These are phyloP conservation scores for Polietes domitor DNA, from an alignment of 2,888 invertebrate species.

Conservation along the genomic window DNA sequence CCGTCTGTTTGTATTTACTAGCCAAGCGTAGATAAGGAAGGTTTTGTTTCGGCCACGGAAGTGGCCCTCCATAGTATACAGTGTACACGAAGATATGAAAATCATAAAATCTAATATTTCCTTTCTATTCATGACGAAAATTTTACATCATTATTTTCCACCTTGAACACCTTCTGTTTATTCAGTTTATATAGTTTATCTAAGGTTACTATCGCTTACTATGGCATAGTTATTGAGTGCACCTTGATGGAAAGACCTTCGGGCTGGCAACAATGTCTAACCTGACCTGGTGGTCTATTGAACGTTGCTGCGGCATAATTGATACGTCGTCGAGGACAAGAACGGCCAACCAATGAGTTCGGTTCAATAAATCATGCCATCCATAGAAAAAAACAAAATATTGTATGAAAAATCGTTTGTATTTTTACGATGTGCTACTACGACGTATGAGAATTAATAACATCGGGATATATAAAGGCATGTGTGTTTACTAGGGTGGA, in stretches of 20 bases:
- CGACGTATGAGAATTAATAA: not conserved
- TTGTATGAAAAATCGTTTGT: not conserved
- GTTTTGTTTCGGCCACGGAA: not conserved
- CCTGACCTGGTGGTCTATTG: not conserved
- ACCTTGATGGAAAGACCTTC: not conserved
- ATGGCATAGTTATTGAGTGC: not conserved
- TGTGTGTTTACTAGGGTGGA: too few relatives aligned
- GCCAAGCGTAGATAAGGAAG: not conserved
- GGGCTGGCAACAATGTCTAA: not conserved
- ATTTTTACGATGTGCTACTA: not conserved
- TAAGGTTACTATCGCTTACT: not conserved
- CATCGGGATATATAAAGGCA: too few relatives aligned
- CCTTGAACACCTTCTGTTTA: not conserved
- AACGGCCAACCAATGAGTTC: not conserved
- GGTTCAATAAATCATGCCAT: conserved; percentile 32
- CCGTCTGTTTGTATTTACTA: not conserved
- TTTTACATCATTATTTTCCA: conserved; percentile 11
- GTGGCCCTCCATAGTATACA: not conserved
- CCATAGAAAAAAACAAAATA: not conserved
- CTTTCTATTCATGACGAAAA: not conserved
- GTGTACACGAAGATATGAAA: not conserved
- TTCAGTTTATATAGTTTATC: not conserved
- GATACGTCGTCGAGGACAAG: conserved; percentile 22
- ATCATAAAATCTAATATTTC: conserved; percentile 1
- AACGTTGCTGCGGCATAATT: conserved; percentile 11